Conservation (phyloP, 2,888 invertebrate species). For the Magallana nippona region DNA sequence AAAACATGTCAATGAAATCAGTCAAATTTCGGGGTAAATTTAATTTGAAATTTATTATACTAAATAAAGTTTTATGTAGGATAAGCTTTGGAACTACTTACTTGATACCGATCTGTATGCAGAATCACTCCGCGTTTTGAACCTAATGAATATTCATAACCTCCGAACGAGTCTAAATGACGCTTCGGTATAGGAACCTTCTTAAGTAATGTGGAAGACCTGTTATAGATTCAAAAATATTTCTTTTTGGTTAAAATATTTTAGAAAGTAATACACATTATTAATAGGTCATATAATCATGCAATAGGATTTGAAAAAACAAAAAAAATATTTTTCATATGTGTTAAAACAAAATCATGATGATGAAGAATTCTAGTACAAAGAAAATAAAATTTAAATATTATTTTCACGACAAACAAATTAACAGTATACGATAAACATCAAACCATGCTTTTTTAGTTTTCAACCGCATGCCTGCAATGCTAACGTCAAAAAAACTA, state of each 20-base stretch:
- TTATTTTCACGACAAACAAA: conserved; percentile 31
- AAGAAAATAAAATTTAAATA: not conserved
- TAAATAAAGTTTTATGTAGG: no score
- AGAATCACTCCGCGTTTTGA: conserved; percentile 67
- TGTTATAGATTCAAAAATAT: conserved; percentile 43
- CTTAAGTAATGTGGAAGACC: conserved; percentile 73
- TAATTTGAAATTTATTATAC: no score
- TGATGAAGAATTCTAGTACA: not conserved
- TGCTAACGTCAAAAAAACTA: not conserved
- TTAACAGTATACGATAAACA: conserved; percentile 6
- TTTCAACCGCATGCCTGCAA: not conserved
- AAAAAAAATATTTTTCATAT: not conserved
- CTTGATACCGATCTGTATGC: conserved; percentile 72
- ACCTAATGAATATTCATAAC: conserved; percentile 59
- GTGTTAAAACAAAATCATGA: not conserved
- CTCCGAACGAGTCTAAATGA: conserved; percentile 70
- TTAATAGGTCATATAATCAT: no score
- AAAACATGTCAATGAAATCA: conserved; percentile 17
- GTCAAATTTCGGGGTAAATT: no score
- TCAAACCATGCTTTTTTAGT: conserved; percentile 32
- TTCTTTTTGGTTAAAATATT: no score
- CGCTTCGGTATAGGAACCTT: conserved; percentile 70
- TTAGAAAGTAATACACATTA: no score
- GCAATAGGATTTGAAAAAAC: not conserved
- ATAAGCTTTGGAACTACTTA: conserved; percentile 35